Percentiles rank a stretch among this genome's conserved stretches.
Conservation (phyloP, 2,113 vertebrate species). For the Pteronura brasiliensis region DNA sequence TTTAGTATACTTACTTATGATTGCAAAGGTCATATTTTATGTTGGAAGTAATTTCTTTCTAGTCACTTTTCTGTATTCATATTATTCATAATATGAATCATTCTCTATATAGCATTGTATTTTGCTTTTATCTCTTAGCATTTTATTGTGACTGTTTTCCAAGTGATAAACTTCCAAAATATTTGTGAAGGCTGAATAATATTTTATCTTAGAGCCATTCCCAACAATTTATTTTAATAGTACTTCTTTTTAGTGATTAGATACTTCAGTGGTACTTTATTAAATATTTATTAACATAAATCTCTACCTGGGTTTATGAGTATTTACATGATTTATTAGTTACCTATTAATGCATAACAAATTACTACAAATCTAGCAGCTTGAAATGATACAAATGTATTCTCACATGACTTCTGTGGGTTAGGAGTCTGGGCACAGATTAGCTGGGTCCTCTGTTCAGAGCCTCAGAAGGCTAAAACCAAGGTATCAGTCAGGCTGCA, state of each 20-base stretch:
- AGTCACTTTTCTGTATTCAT: not conserved
- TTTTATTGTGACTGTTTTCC: conserved; percentile 5
- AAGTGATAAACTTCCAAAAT: not conserved
- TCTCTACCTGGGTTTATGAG: not conserved
- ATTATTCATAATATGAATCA: not conserved
- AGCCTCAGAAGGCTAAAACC: not conserved
- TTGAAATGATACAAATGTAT: not conserved
- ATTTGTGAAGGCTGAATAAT: not conserved
- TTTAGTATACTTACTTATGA: not conserved
- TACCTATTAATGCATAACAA: not conserved
- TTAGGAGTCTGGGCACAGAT: not conserved
- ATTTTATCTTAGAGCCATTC: not conserved
- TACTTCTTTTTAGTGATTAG: not conserved
- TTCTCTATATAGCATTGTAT: not conserved
- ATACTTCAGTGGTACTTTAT: not conserved
- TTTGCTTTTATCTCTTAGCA: not conserved
- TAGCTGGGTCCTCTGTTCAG: not conserved
- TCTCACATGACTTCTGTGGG: not conserved
- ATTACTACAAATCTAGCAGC: not conserved
- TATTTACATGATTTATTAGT: not conserved
- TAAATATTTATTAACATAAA: not conserved
- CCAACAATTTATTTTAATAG: not conserved
- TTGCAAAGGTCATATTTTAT: not conserved
- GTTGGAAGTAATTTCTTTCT: not conserved
- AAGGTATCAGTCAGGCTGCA: not conserved